Base-by-base conservation (phyloP, 2,113 vertebrate genomes). In the Saguinus midas region DNA sequence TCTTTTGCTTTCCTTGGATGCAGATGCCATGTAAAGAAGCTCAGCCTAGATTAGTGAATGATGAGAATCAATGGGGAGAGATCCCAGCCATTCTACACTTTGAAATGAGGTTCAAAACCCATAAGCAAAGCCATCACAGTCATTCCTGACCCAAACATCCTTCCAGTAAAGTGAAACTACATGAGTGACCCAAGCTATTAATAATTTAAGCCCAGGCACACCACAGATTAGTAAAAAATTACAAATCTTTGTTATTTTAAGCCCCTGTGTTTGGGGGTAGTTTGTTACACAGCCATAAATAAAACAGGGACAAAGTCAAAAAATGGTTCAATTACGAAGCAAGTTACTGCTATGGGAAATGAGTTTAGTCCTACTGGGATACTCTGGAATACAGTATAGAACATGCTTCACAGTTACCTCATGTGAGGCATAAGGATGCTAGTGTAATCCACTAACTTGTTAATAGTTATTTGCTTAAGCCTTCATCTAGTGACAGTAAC, bases 181-280 rank as follows among this genome's bases (percentile, higher is more conserved):
- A n/a, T 86, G 17, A 68, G 32, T 52, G 40, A 81, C 18, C 25
- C 61, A 29, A 55, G n/a, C 21, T 78, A 84, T 11, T 81, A 11
- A 35, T 18, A 5, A 32, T 64, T 13, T 87, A 29, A 68, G 50
- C 4, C 35, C 25, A 86, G 32, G 2, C 40, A 91, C 29, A 55
- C 20, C 18, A 88, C 1, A 93, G 14, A 89, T 90, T 52, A 45
- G 6, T 87, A 8, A 79, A 25, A 76, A 96, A 90, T 29, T 92
- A 75, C 58, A 89, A 95, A 88, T n/a, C 12, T 16, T 90, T 95
- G 29, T 52, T 83, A 8, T 66, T 43, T 89, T 57, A 95, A 86
- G 48, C 29, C 55, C 87, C 8, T 61, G 17, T 68, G 12, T 94
- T 89, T 79, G 16, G 14, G 43, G 25, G 11, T 75, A 66, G 18